phyloP scores from a whole-genome alignment of 2,113 vertebrate species.

The Xenus cinereus region DNA sequence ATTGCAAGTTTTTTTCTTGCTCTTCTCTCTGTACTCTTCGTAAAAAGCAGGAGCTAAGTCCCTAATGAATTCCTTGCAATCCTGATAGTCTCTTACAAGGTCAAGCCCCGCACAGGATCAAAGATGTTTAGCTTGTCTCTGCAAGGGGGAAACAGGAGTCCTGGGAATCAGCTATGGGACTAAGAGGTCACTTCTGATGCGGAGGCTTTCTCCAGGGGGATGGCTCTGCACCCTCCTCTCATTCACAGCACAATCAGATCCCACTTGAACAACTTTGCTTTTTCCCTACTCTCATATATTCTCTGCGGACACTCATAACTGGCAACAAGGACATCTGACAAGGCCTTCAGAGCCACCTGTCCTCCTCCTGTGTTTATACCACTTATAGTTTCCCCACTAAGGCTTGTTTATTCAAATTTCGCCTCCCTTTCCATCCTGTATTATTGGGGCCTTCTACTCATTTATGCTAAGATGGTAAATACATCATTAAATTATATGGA shows the following conservation, averaged over 20 bases:
- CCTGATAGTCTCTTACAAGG: background rate
- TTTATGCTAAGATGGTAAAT: background rate
- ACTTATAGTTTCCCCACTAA: background rate
- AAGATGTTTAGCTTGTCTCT: background rate
- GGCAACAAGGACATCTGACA: background rate
- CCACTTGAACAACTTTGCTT: background rate
- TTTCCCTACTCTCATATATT: background rate
- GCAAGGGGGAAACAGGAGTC: background rate
- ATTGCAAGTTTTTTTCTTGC: background rate
- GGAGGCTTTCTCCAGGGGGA: background rate
- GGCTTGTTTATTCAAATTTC: background rate
- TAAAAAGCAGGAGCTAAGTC: background rate
- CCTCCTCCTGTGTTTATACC: background rate
- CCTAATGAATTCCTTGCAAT: background rate
- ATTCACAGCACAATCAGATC: rapidly evolving
- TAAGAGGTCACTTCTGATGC: background rate
- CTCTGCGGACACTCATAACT: rapidly evolving
- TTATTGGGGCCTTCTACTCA: background rate
- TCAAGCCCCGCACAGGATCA: background rate
- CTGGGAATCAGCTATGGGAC: background rate
- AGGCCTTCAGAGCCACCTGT: background rate
- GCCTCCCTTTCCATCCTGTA: background rate
- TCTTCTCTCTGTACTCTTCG: background rate
- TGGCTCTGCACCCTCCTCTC: background rate
- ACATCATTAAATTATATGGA: background rate